Base-by-base conservation (phyloP, 2,113 vertebrate genomes). In the Okapia johnstoni region DNA sequence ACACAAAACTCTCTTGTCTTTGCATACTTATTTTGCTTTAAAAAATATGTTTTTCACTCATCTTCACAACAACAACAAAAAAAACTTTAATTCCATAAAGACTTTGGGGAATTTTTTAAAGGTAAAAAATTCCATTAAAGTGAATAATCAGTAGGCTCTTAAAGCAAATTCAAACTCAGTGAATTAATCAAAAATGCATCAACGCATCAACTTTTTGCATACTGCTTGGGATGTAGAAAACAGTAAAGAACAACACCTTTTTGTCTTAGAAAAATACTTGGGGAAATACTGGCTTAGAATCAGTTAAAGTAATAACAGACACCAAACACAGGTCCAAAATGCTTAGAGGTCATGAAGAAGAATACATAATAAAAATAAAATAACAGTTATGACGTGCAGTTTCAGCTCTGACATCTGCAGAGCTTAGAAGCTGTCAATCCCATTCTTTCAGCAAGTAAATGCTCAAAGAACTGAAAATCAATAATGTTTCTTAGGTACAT, bases 1-100 rank as follows among this genome's bases (percentile, higher is more conserved):
- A 93, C 57, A 95, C 40, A 91, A 90, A 97, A 92, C 14, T 90
- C 28, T 17, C 30, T 88, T 96, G 33, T 26, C 55, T 97, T 96
- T 94, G 93, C 36, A 81, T 84, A 93, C 50, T 70, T 57, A 9
- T 12, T 90, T 96, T 84, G 36, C 25, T 92, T 40, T 76, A 14
- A 43, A 66, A 79, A 94, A 81, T 40, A 63, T 57, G 4, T 46
- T 89, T 93, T 90, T 50, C 16, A 6, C 30, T 96, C 16, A 91
- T 12, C 3, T 96, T 95, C n/a, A 94, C 12, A 89, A 76, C 3
- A 50, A 92, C 26, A 85, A 14, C 11, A 43, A 50, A 11, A 50
- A 11, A 50, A 80, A 12, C 76, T n/a, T 50, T 92, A 87, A 88
- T 76, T 93, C 5, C 1, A 61, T 25, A 76, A 80, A 30, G 19